phyloP scores from a whole-genome alignment of 1,140 invertebrate genomes.

The Hirudo medicinalis region DNA sequence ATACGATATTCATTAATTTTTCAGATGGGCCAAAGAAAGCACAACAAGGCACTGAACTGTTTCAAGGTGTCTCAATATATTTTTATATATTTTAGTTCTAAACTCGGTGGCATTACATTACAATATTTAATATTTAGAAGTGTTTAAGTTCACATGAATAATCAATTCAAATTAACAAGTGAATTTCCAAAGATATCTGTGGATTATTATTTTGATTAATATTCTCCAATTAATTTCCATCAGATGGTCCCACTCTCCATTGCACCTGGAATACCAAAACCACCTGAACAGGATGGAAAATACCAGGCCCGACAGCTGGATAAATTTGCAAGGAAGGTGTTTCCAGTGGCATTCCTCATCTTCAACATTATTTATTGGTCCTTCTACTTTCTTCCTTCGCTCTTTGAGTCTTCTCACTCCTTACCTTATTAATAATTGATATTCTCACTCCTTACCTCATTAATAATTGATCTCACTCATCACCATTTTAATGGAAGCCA shows the following conservation, averaged over 20 bases:
- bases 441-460: no score
- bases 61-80: background rate
- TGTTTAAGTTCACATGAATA: no score
- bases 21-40: background rate
- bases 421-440: background rate
- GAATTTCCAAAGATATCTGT: no score
- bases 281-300: slow-evolving; percentile 17
- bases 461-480: no score
- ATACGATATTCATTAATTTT: no score
- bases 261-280: background rate
- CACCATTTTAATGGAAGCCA: no score
- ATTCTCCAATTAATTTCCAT: background rate
- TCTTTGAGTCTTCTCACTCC: background rate
- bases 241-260: background rate
- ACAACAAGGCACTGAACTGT: slow-evolving; percentile 5
- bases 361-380: slow-evolving; percentile 76
- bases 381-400: slow-evolving; percentile 43
- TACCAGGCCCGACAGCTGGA: slow-evolving; percentile 46
- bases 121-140: no score
- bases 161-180: no score
- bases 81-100: no score
- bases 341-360: slow-evolving; percentile 67
- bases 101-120: no score
- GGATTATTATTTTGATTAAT: no score
- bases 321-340: slow-evolving; percentile 61